A percentile compares a stretch with the other conserved stretches of the same genome.
Conservation (phyloP, 2,888 invertebrate genomes). For the Petrophora chlorosata region DNA sequence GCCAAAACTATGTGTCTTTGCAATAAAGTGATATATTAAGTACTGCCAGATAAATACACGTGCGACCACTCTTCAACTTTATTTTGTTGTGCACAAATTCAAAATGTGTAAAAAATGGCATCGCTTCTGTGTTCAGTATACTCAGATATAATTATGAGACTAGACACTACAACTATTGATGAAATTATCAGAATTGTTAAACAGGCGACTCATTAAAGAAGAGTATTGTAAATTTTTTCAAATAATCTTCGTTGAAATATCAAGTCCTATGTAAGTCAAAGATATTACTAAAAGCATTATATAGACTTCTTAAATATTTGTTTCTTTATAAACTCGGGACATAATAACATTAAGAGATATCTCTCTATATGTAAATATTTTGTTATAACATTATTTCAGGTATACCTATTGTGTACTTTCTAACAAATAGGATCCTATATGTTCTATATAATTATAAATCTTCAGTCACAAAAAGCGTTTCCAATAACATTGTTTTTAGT, state of each 20-base stretch:
- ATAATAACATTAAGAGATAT: slow-evolving; percentile 15
- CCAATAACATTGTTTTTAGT: slow-evolving; percentile 1
- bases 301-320: not conserved
- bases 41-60: too few species aligned
- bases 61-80: not conserved
- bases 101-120: not conserved
- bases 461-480: slow-evolving; percentile 9
- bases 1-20: not conserved
- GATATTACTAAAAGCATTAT: not conserved
- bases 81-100: not conserved
- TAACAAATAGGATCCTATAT: not conserved
- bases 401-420: not conserved
- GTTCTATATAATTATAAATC: not conserved
- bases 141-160: not conserved
- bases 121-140: too few species aligned
- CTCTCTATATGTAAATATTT: slow-evolving; percentile 9
- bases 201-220: not conserved
- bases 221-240: not conserved
- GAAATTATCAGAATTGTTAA: slow-evolving; percentile 5
- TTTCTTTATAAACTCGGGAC: slow-evolving; percentile 10
- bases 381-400: not conserved
- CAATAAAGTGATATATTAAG: too few species aligned
- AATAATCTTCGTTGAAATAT: not conserved
- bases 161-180: slow-evolving; percentile 1
- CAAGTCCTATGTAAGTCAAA: not conserved